Conservation (phyloP, 1,140 invertebrate species). For the Drosophila cardini region DNA sequence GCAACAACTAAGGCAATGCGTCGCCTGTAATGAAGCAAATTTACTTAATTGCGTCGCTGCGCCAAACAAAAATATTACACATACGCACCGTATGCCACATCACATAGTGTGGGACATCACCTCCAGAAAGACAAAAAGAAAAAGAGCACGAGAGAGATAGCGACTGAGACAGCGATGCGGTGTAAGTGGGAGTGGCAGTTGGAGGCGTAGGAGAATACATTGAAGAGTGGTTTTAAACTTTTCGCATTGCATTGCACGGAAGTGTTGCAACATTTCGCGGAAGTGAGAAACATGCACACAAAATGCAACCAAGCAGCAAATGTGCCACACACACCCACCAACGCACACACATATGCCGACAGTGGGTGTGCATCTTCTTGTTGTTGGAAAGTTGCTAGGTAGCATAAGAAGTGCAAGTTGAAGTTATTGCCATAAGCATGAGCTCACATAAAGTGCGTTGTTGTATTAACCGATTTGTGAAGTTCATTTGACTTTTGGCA, state of each 20-base stretch:
- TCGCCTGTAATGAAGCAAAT: conserved; percentile 63
- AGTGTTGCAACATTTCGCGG: conserved; percentile 60
- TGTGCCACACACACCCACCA: conserved; percentile 34
- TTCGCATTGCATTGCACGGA: conserved; percentile 56
- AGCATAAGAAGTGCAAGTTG: conserved; percentile 6
- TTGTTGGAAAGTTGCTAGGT: conserved; percentile 18
- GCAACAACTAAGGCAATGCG: conserved; percentile 1
- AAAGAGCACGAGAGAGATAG: background rate
- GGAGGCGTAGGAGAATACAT: background rate
- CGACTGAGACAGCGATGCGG: background rate
- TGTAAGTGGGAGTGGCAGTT: too few relatives aligned
- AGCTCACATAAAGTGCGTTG: conserved; percentile 43
- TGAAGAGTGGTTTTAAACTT: conserved; percentile 30
- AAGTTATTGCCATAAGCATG: conserved; percentile 18
- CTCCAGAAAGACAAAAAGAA: too few relatives aligned
- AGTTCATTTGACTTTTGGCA: conserved; percentile 45
- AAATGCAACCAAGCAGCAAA: conserved; percentile 57
- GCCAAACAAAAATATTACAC: conserved; percentile 55
- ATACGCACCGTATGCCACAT: conserved; percentile 40
- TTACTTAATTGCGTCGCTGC: conserved; percentile 63
- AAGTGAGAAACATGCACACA: conserved; percentile 57
- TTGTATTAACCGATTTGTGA: conserved; percentile 51
- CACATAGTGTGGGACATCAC: background rate
- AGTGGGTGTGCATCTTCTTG: conserved; percentile 1
- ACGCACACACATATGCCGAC: conserved; percentile 3